phyloP scores from a whole-genome alignment of 2,113 vertebrate genomes.

The Hoplias malabaricus region DNA sequence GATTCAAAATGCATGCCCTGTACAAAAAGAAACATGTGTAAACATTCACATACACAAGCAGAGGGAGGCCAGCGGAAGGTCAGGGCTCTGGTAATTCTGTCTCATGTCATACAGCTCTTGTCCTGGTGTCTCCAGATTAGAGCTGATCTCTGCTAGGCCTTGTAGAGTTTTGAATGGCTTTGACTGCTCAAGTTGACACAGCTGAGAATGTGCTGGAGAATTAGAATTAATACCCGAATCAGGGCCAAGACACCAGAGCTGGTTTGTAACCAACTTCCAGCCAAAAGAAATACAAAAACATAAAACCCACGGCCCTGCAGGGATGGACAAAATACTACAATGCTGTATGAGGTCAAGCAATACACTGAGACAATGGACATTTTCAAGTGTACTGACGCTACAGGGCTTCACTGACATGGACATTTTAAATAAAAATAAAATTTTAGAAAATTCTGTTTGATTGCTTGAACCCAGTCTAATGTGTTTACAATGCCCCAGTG shows the following conservation, averaged over 20 bases:
- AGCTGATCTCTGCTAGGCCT: neutral
- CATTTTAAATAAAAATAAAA: no score
- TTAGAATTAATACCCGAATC: neutral
- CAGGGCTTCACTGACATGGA: no score
- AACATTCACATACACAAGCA: neutral
- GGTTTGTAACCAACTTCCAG: neutral
- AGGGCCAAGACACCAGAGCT: neutral
- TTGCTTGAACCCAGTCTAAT: no score
- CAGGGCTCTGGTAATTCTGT: neutral
- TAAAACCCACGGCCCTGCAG: no score
- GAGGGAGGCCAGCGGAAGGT: neutral
- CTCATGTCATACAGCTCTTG: neutral
- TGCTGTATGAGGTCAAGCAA: neutral
- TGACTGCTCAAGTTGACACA: neutral
- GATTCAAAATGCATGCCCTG: neutral
- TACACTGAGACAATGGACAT: no score
- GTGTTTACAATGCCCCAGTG: no score
- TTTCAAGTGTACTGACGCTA: no score
- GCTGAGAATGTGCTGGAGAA: neutral
- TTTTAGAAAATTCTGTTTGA: no score
- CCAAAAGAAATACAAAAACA: neutral
- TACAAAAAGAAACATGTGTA: neutral
- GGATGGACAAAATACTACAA: neutral
- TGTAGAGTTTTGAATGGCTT: neutral
- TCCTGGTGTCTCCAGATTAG: neutral